Percentiles rank a stretch among this genome's conserved stretches.
phyloP scores from a whole-genome alignment of 1,140 invertebrate species.

The Atopsyche davidsoni region DNA sequence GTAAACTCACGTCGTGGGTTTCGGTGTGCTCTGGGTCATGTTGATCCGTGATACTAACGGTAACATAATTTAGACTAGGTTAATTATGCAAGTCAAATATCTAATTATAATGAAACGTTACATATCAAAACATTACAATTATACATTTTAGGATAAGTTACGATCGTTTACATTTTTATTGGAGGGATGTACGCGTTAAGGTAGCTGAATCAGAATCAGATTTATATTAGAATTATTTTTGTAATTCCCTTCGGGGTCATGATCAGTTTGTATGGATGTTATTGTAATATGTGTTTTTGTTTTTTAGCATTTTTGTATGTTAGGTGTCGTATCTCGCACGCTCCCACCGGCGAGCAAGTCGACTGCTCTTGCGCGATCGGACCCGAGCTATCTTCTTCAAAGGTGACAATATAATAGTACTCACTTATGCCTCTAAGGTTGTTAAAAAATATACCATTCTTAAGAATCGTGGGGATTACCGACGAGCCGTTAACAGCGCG shows the following conservation, averaged over 20 bases:
- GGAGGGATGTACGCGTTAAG: too few species aligned
- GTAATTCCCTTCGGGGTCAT: slow-evolving; percentile 9
- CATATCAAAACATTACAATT: slow-evolving; percentile 14
- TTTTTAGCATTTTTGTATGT: too few species aligned
- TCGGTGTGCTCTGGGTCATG: slow-evolving; percentile 27
- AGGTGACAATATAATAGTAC: background rate
- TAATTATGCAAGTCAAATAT: slow-evolving; percentile 9
- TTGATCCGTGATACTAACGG: slow-evolving; percentile 29
- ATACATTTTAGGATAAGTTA: slow-evolving; percentile 2
- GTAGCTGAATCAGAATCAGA: slow-evolving; percentile 12
- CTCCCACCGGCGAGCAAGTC: too few species aligned
- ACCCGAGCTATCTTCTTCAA: too few species aligned
- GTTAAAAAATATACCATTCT: slow-evolving; percentile 2
- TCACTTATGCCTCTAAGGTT: background rate
- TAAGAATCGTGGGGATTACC: background rate
- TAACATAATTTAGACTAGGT: slow-evolving; percentile 16
- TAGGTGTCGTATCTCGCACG: too few species aligned
- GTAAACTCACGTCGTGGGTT: slow-evolving; percentile 17
- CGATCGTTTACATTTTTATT: background rate
- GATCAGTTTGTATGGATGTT: too few species aligned
- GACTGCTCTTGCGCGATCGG: too few species aligned
- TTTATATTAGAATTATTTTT: slow-evolving; percentile 24
- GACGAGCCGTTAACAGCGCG: too few species aligned
- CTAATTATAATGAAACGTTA: slow-evolving; percentile 15
- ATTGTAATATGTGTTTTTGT: too few species aligned